A percentile compares a stretch with the other conserved stretches of the same genome.
phyloP scores from a whole-genome alignment of 2,797 vertebrate genomes.

The Diplodus sargus region DNA sequence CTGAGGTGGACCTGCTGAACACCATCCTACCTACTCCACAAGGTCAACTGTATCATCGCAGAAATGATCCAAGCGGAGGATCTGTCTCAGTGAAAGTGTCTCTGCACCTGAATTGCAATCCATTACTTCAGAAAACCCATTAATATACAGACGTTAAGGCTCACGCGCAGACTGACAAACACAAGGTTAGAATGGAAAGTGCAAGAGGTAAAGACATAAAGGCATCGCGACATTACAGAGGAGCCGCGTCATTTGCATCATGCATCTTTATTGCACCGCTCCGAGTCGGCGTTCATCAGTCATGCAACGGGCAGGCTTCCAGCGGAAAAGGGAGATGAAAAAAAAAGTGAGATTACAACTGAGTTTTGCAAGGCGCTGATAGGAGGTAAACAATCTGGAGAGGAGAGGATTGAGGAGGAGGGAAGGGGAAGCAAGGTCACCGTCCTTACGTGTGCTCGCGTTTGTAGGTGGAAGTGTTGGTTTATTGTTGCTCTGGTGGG shows the following conservation, averaged over 20 bases:
- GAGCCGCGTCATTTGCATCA: conserved; percentile 18
- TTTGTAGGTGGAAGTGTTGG: conserved; percentile 38
- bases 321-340: conserved; percentile 27
- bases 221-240: not conserved
- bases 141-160: not conserved
- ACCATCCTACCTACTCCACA: not conserved
- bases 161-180: conserved; percentile 3
- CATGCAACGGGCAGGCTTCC: conserved; percentile 17
- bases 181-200: not conserved
- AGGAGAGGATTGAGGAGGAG: conserved; percentile 39
- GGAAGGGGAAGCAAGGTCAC: conserved; percentile 40
- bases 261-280: not conserved
- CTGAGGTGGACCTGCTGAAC: not conserved
- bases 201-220: not conserved
- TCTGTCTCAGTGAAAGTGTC: not conserved
- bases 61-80: not conserved
- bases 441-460: conserved; percentile 11
- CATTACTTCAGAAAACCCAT: not conserved
- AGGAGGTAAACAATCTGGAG: conserved; percentile 42
- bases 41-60: conserved; percentile 7
- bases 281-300: conserved; percentile 14
- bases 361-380: conserved; percentile 23
- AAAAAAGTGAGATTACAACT: conserved; percentile 25
- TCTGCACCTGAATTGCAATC: not conserved
- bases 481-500: conserved; percentile 13